A percentile compares a stretch with the other conserved stretches of the same genome.
Conservation (phyloP, 2,113 vertebrate species). For the Cephalopholis sonnerati region DNA sequence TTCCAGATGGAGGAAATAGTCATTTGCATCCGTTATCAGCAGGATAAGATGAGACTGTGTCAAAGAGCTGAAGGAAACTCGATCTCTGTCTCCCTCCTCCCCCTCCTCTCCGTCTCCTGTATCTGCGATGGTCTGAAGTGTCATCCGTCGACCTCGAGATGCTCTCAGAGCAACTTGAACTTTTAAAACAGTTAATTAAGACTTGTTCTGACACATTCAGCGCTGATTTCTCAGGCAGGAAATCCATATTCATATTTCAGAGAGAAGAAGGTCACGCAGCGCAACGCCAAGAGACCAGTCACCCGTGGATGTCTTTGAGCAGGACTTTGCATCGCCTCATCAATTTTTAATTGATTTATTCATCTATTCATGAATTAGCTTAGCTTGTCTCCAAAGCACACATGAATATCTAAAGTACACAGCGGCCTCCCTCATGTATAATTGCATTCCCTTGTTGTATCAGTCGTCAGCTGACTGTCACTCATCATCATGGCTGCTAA, state of each 20-base stretch:
- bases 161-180: constrained; percentile 45
- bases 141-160: constrained; percentile 28
- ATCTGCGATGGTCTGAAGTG: constrained; percentile 16
- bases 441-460: constrained; percentile 31
- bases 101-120: neutral
- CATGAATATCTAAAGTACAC: constrained; percentile 50
- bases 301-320: constrained; percentile 52
- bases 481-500: constrained; percentile 39
- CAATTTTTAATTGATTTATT: constrained; percentile 70
- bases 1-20: constrained; percentile 53
- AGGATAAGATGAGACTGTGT: constrained; percentile 32
- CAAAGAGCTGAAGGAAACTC: constrained; percentile 31
- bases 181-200: constrained; percentile 67
- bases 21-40: constrained; percentile 56
- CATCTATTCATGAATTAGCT: constrained; percentile 66
- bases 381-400: constrained; percentile 52
- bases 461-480: constrained; percentile 41
- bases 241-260: constrained; percentile 66
- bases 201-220: constrained; percentile 33
- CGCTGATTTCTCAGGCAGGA: constrained; percentile 43
- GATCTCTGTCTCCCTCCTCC: neutral
- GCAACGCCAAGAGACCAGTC: constrained; percentile 44
- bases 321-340: constrained; percentile 47
- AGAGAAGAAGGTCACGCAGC: constrained; percentile 57
- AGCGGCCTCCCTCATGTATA: constrained; percentile 4